These are phyloP conservation scores for Phylloscopus trochilus DNA, from an alignment of 2,113 vertebrate species.

Conservation along the genomic window DNA sequence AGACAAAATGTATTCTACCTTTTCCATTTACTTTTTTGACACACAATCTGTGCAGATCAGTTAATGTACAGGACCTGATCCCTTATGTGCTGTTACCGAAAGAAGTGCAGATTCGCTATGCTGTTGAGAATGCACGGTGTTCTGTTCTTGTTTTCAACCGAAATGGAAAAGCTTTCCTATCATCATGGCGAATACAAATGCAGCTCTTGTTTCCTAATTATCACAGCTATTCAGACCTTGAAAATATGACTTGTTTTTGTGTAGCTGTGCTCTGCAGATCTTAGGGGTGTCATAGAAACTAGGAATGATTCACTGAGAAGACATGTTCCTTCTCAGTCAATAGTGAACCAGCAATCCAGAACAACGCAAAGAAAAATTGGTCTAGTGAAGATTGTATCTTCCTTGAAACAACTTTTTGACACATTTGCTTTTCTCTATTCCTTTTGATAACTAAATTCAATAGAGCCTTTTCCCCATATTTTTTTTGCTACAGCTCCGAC, in stretches of 20 bases:
- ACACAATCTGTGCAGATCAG: not conserved
- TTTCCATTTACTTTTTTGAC: not conserved
- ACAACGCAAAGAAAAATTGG: not conserved
- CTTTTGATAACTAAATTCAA: not conserved
- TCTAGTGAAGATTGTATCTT: not conserved
- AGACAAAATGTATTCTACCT: not conserved
- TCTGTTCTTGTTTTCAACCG: not conserved
- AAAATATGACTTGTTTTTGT: constrained; percentile 20
- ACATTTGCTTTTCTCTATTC: not conserved
- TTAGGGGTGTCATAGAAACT: constrained; percentile 52
- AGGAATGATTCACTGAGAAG: constrained; percentile 9
- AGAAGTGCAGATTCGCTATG: not conserved
- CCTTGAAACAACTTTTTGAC: not conserved
- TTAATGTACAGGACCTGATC: not conserved
- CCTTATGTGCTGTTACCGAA: not conserved
- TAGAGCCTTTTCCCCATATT: not conserved
- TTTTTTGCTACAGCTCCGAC: not conserved
- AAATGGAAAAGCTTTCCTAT: not conserved
- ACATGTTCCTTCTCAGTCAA: not conserved
- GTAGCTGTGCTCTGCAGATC: not conserved
- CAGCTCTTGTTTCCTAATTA: constrained; percentile 21
- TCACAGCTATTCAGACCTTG: constrained; percentile 15
- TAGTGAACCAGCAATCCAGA: constrained; percentile 8
- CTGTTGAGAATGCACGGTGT: not conserved
- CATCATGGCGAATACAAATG: not conserved